These are phyloP conservation scores for Pachyseris speciosa DNA, from an alignment of 64 coral and sea anemone species.

Conservation along the genomic window DNA sequence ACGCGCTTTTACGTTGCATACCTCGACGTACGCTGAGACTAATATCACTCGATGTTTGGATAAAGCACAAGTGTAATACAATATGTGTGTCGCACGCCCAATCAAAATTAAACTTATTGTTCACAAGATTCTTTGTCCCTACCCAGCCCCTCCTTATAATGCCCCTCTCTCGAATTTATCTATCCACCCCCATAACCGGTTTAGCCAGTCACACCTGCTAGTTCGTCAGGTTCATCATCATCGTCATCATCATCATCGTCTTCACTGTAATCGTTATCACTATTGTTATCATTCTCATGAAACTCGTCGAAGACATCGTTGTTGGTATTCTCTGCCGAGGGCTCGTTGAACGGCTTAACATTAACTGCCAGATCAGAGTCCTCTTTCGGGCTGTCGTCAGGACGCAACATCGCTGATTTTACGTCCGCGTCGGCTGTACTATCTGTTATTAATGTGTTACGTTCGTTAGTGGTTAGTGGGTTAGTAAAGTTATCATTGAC, in stretches of 20 bases:
- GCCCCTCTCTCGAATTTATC: not conserved
- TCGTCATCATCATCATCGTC: not conserved
- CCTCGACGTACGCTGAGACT: too few species aligned
- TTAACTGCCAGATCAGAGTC: slow-evolving; percentile 3
- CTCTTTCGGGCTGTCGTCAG: not conserved
- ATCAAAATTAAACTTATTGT: too few species aligned
- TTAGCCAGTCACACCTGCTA: slow-evolving; percentile 12
- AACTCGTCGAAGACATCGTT: not conserved
- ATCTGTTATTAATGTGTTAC: slow-evolving; percentile 16
- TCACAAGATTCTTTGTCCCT: not conserved
- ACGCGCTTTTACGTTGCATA: too few species aligned
- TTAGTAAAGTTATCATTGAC: not conserved
- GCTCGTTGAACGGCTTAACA: not conserved
- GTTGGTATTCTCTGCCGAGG: not conserved
- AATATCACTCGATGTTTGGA: too few species aligned
- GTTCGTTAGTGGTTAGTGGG: slow-evolving; percentile 22
- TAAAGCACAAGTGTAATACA: too few species aligned
- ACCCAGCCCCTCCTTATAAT: not conserved
- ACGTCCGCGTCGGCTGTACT: not conserved
- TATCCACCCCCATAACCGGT: not conserved
- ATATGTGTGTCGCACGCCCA: too few species aligned
- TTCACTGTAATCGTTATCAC: not conserved
- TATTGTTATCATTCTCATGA: slow-evolving; percentile 32
- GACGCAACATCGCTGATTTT: slow-evolving; percentile 42
- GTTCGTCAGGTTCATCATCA: slow-evolving; percentile 1